Evolutionary conservation across 2,888 invertebrate species (phyloP).

Genomic region (Bhutanitis thaidina): DNA sequence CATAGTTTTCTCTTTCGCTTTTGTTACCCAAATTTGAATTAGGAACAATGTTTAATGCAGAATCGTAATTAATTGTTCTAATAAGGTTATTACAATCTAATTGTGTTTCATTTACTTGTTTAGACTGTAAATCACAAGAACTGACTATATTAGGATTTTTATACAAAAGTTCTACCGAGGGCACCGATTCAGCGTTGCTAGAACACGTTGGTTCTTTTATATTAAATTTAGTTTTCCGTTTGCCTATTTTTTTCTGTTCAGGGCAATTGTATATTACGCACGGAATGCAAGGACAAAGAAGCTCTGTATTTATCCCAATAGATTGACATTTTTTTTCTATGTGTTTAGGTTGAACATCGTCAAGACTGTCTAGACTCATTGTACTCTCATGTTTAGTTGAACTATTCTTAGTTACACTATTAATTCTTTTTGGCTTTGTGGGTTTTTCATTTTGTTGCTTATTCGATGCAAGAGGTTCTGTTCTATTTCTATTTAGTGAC

Average conservation of each 20-base stretch:
- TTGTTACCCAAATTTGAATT: not conserved
- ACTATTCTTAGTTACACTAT: slow-evolving; percentile 24
- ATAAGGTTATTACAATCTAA: slow-evolving; percentile 30
- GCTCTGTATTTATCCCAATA: slow-evolving; percentile 61
- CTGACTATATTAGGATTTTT: slow-evolving; percentile 58
- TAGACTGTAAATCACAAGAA: slow-evolving; percentile 40
- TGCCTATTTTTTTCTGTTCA: slow-evolving; percentile 38
- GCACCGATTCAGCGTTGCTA: slow-evolving; percentile 27
- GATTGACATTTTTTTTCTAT: slow-evolving; percentile 45
- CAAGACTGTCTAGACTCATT: slow-evolving; percentile 68
- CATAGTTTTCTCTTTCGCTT: not conserved
- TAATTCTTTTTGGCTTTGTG: slow-evolving; percentile 23
- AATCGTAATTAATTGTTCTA: not conserved
- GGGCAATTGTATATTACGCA: slow-evolving; percentile 58
- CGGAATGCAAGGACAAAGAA: slow-evolving; percentile 57
- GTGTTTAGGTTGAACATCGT: slow-evolving; percentile 35
- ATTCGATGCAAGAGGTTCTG: slow-evolving; percentile 1
- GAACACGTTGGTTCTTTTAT: slow-evolving; percentile 16
- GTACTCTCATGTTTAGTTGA: slow-evolving; percentile 51
- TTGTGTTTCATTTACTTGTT: slow-evolving; percentile 31
- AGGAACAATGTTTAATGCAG: not conserved
- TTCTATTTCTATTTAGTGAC: slow-evolving; percentile 8
- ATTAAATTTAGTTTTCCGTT: slow-evolving; percentile 28
- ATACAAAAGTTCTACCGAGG: slow-evolving; percentile 55
- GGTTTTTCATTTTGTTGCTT: slow-evolving; percentile 20